phyloP scores from a whole-genome alignment of 2,797 vertebrate genomes.

The Xenops minutus region DNA sequence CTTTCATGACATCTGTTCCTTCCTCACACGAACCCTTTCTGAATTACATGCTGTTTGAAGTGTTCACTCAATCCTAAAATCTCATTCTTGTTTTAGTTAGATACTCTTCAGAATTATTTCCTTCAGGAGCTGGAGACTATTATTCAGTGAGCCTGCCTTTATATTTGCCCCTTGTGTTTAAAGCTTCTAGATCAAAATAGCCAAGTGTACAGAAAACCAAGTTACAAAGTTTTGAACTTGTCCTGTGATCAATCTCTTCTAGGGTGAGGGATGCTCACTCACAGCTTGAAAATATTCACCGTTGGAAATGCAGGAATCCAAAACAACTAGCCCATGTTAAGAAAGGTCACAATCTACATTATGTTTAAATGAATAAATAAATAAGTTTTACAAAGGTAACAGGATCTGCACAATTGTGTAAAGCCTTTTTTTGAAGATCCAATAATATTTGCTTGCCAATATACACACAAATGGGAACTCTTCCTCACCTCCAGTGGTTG shows the following conservation, averaged over 20 bases:
- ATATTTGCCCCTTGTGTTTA: neutral
- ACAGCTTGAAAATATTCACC: neutral
- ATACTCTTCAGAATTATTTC: neutral
- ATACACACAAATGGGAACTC: neutral
- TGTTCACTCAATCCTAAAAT: neutral
- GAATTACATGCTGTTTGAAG: neutral
- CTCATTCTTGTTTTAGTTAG: neutral
- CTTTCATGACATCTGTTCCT: neutral
- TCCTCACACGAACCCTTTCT: neutral
- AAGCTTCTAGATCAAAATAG: neutral
- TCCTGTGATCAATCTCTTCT: neutral
- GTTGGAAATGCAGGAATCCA: neutral
- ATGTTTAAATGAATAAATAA: neutral
- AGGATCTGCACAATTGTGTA: neutral
- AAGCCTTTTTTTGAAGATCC: neutral
- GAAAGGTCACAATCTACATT: neutral
- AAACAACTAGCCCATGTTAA: neutral
- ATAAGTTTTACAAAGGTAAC: neutral
- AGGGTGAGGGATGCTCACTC: neutral
- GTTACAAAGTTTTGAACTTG: neutral
- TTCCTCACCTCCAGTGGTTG: neutral
- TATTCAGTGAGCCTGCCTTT: neutral
- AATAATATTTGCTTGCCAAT: neutral
- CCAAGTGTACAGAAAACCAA: neutral
- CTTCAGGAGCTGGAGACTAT: neutral